Evolutionary conservation across 2,888 invertebrate genomes (phyloP).

Genomic region (Pollenia angustigena): DNA sequence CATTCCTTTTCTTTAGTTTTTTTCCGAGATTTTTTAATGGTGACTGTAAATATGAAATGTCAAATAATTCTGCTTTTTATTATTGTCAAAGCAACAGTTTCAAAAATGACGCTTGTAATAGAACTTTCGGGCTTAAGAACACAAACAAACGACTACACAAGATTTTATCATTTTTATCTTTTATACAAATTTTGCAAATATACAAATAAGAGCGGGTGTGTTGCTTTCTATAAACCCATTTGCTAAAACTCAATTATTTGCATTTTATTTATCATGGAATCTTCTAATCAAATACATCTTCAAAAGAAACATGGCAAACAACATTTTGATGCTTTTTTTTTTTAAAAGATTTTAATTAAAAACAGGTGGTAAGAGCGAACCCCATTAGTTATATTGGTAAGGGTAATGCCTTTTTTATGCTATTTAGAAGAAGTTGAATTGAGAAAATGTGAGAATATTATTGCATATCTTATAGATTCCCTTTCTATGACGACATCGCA

Average conservation of each 20-base stretch:
- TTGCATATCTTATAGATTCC: too few species aligned
- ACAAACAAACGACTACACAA: background rate
- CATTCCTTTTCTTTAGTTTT: background rate
- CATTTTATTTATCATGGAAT: constrained; percentile 30
- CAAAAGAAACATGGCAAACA: constrained; percentile 7
- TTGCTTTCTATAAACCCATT: background rate
- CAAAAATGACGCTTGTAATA: constrained; percentile 25
- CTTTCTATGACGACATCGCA: too few species aligned
- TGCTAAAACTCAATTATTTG: constrained; percentile 42
- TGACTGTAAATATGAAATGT: constrained; percentile 17
- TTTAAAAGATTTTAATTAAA: background rate
- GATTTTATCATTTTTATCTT: constrained; percentile 27
- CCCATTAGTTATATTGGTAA: too few species aligned
- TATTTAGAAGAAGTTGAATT: background rate
- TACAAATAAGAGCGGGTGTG: background rate
- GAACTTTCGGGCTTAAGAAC: background rate
- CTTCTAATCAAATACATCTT: constrained; percentile 4
- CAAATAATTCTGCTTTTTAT: constrained; percentile 39
- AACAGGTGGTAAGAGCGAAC: too few species aligned
- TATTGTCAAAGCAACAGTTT: constrained; percentile 54
- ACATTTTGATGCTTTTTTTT: background rate
- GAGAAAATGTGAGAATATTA: background rate
- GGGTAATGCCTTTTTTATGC: background rate
- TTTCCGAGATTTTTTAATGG: background rate
- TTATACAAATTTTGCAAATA: constrained; percentile 12